A percentile compares a stretch with the other conserved stretches of the same genome.
These are phyloP conservation scores for Lepidurus couesii DNA, from an alignment of 1,140 invertebrate species.

Conservation along the genomic window DNA sequence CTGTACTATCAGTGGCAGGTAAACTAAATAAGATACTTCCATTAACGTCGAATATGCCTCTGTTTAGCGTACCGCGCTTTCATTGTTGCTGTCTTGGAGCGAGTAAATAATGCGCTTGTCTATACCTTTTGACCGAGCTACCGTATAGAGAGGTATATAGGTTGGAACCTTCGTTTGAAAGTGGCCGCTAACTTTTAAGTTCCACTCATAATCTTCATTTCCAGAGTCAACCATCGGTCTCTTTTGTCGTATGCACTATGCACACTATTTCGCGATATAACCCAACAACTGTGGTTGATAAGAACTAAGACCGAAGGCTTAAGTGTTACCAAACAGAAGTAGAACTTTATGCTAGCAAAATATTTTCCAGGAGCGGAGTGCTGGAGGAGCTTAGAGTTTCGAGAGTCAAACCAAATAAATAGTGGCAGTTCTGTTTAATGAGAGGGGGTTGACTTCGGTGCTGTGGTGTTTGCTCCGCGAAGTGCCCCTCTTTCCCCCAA, in stretches of 20 bases:
- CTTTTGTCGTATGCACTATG: background rate
- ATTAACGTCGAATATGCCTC: no score
- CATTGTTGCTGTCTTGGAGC: no score
- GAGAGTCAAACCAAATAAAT: constrained; percentile 3
- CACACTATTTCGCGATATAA: background rate
- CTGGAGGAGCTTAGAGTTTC: background rate
- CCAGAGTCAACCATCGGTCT: background rate
- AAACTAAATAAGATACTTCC: no score
- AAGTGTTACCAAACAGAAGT: constrained; percentile 19
- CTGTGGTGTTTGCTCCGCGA: background rate
- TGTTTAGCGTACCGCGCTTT: no score
- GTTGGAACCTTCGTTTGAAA: background rate
- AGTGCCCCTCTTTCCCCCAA: background rate
- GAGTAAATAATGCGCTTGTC: no score
- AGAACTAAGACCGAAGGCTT: background rate
- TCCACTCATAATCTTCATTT: background rate
- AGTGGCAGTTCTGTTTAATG: constrained; percentile 18
- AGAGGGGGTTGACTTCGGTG: background rate
- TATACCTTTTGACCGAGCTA: background rate
- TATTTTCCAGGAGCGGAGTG: constrained; percentile 6
- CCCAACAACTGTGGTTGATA: background rate
- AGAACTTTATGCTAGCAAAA: constrained; percentile 14
- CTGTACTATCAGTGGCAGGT: no score
- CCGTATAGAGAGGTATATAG: background rate
- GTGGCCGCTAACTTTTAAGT: background rate